A percentile compares a stretch with the other conserved stretches of the same genome.
These are phyloP conservation scores for Pseudachorutes palmiensis DNA, from an alignment of 1,140 invertebrate genomes.

Conservation along the genomic window DNA sequence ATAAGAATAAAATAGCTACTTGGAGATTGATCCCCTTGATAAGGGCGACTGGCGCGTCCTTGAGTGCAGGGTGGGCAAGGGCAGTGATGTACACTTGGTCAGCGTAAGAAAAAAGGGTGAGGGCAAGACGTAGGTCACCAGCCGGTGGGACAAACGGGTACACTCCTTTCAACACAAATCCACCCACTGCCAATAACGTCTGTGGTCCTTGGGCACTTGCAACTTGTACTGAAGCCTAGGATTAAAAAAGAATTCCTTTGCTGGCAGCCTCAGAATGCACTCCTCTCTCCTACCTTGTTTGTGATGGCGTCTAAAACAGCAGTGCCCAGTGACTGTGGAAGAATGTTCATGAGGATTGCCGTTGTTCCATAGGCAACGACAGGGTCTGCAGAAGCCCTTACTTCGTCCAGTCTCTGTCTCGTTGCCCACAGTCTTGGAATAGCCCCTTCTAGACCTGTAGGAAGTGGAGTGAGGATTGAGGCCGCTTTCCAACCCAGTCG, in stretches of 20 bases:
- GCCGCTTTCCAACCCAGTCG: constrained; percentile 45
- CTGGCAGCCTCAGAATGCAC: not conserved
- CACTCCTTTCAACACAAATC: constrained; percentile 45
- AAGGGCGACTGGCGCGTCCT: constrained; percentile 25
- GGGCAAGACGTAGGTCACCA: constrained; percentile 45
- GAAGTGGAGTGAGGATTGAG: constrained; percentile 46
- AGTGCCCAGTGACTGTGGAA: constrained; percentile 29
- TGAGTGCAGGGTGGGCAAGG: constrained; percentile 45
- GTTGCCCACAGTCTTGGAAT: constrained; percentile 55
- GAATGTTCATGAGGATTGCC: constrained; percentile 41
- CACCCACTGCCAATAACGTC: constrained; percentile 40
- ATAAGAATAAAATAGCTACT: constrained; percentile 14
- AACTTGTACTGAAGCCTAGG: constrained; percentile 44
- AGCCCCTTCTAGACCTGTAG: constrained; percentile 51
- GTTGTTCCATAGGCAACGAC: constrained; percentile 48
- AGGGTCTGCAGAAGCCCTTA: constrained; percentile 49
- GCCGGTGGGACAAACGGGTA: constrained; percentile 48
- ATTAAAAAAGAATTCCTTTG: not conserved
- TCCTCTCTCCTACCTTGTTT: constrained; percentile 27
- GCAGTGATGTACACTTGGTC: constrained; percentile 49
- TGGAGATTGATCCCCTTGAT: constrained; percentile 29
- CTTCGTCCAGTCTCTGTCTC: constrained; percentile 46
- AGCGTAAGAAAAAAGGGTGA: constrained; percentile 50
- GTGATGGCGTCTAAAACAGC: constrained; percentile 29
- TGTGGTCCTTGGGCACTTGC: constrained; percentile 50